Evolutionary conservation across 2,113 vertebrate species (phyloP), one percentile per base, ranked within the genome.

Genomic region (Labeo rohita): DNA sequence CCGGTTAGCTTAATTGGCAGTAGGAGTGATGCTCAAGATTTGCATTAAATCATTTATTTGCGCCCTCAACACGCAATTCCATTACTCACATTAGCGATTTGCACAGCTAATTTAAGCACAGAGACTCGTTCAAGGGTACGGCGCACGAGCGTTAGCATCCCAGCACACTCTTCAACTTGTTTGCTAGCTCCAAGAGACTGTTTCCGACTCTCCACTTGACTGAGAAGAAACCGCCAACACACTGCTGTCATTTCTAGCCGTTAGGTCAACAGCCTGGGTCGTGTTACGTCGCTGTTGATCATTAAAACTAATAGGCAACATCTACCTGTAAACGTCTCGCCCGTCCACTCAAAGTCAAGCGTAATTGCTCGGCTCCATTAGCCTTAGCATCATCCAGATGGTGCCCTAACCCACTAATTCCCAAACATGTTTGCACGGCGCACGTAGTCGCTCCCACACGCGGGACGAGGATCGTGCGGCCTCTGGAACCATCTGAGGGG

Each of bases 1-100:
- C 94, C 91, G 92, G 94, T 95, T 95, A 95, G 93, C 93, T 93
- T 95, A 94, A 95, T 95, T 95, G 94, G 95, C 94, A 94, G 93
- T 91, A 93, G 93, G 93, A 92, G 88, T 88, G 91, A 94, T 87
- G 93, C 90, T 92, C 92, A 93, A 87, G 93, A 95, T 95, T 95
- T 94, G 93, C 94, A 93, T 94, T 95, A 91, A 93, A 95, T 95
- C 94, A 95, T 94, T 95, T 94, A 94, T 95, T 95, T 95, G 93
- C 92, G 93, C 92, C 89, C 91, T 90, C 92, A 91, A 90, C 92
- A 90, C 90, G 86, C 93, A 92, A 92, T 93, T 92, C 92, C 93
- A 94, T 94, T 93, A 95, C 88, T 89, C 91, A 91, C 94, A 94
- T 93, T 94, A 94, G 92, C 91, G 91, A 85, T 91, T 94, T 91